Evolutionary conservation across 2,113 vertebrate genomes (phyloP), one percentile per base, ranked within the genome.

Genomic region (Micromys minutus): DNA sequence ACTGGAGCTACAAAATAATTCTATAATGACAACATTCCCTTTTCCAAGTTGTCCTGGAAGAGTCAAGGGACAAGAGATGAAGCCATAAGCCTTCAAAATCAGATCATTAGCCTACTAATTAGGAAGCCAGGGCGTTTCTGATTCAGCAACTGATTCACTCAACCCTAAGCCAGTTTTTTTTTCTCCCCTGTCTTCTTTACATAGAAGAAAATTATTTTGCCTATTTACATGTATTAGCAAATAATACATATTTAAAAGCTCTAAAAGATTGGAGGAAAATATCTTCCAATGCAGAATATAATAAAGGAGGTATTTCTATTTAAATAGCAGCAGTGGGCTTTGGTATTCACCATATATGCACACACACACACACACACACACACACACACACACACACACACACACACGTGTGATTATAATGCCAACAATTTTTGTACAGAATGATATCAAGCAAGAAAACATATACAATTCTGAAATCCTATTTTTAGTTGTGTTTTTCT

Each of bases 171-270:
- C 63, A 87, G 67, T 92, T 26, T 50, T 86, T 81, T 89, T 92
- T 36, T 87, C 59, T 92, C 61, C 80, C n/a, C 90, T 95, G n/a
- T 2, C 22, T 34, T 81, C 61, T 72, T 83, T 75, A 50, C 26
- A 76, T 26, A 45, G 3, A 55, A 72, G 16, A 94, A 92, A 76
- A 89, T 86, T 31, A 65, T 65, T 39, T 57, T 90, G 12, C 16
- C 21, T 94, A 45, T 17, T 61, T 50, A 74, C 3, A 42, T 59
- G 63, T 77, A 69, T 45, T 86, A 67, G 50, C 42, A 88, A 69
- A 83, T 95, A 69, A 93, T 81, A 47, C 36, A 86, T 61, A 93
- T 91, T 86, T 50, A 95, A 61, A 72, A 86, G 22, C 13, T 29
- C 55, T 81, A 87, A 86, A 88, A 75, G 1, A 0, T 93, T 45